Evolutionary conservation across 2,888 invertebrate genomes (phyloP), one percentile per base, ranked within the genome.

Genomic region (Pyrocoelia pectoralis): DNA sequence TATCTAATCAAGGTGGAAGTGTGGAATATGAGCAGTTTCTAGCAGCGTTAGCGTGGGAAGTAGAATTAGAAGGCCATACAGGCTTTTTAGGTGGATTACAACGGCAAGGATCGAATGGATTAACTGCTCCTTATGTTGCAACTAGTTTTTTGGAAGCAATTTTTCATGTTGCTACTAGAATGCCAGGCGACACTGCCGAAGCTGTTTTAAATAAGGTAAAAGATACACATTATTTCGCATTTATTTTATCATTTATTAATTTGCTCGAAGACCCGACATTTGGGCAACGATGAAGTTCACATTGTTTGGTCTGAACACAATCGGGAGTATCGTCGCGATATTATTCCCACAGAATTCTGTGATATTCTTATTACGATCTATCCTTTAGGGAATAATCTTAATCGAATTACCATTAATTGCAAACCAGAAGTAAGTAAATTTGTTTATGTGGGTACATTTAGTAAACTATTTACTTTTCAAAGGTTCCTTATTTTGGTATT

Each of bases 231-330:
- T n/a, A n/a, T n/a, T n/a, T n/a, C n/a, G n/a, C n/a, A n/a, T n/a
- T n/a, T 62, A 50, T 24, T 24, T 24, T 15, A 13, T 52, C 41
- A 61, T 55, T 65, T 64, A 48, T 52, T 54, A 24, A n/a, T n/a
- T n/a, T n/a, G n/a, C n/a, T n/a, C n/a, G n/a, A n/a, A 92, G 93
- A 95, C 96, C 10, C 88, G 96, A 2, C 98, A 98, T 84, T 85
- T 98, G 68, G 98, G 98, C 49, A 98, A 98, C 82, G 98, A 98
- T 81, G 98, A 98, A 82, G 95, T 99, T 61, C 98, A 98, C 80
- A 96, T 99, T 68, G 97, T 99, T 24, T 99, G 99, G 99, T 97
- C 97, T 53, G 99, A 99, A 79, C 97, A 99, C 82, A 88, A 88
- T 81, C 87, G 97, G 67, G 95, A 97, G 77, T 99, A 99, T 84